Evolutionary conservation across 2,888 invertebrate genomes (phyloP), one percentile per base, ranked within the genome.

Genomic region (Anagyrus pseudococci): DNA sequence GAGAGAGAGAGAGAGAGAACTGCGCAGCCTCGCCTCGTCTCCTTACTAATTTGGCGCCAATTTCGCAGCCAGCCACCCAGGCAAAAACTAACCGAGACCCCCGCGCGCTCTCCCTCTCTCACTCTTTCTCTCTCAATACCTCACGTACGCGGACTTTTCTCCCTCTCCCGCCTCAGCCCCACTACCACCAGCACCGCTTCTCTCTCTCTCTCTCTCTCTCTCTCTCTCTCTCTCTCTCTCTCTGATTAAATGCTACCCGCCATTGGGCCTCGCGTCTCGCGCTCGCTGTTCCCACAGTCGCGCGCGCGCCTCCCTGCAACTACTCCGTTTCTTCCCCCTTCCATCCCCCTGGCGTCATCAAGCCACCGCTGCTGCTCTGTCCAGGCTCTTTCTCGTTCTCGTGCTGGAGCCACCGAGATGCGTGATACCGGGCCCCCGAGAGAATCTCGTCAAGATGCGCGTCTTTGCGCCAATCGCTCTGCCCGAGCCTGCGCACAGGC

Each of bases 1-100:
- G 46, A 44, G n/a, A 6, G 19, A 3, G 29, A 26, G 29, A 22
- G 19, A 68, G 68, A 58, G 64, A 43, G 57, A 56, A 68, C 65
- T 62, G 59, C 65, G 46, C 43, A 29, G 71, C 72, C 75, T 73
- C 73, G 73, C 75, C 75, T 75, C 74, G 76, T 77, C 77, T 80
- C 78, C 80, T 80, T 78, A 80, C 80, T 80, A 80, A 80, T 80
- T 80, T 80, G 80, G 80, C 80, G 79, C 80, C 80, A 80, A 80
- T 80, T 80, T 80, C 77, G n/a, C 79, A 79, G 77, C 78, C n/a
- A 77, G 77, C 80, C 78, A 77, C 78, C 76, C 77, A 74, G 72
- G 80, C 79, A 80, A 80, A 80, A 80, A 79, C 77, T 78, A 77
- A 80, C 78, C 79, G 78, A 77, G 77, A 78, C 79, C 20, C 43